phyloP scores from a whole-genome alignment of 2,888 invertebrate species.

The Nemotelus pantherinus region DNA sequence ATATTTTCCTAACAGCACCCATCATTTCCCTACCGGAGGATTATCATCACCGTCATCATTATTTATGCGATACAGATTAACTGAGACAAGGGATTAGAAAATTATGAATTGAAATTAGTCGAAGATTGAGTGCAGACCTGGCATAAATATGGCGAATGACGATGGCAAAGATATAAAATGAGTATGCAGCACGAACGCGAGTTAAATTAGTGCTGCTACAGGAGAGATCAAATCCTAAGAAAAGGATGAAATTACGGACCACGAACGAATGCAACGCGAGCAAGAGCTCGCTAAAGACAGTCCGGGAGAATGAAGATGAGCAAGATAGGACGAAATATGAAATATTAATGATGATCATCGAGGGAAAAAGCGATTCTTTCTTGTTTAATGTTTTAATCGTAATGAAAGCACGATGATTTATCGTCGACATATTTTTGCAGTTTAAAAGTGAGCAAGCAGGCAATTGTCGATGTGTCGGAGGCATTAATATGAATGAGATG shows the following conservation, averaged over 20 bases:
- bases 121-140: constrained; percentile 20
- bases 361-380: constrained; percentile 19
- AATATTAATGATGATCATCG: constrained; percentile 31
- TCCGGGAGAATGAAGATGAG: not conserved
- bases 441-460: no score
- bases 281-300: no score
- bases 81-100: constrained; percentile 35
- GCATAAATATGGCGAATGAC: constrained; percentile 2
- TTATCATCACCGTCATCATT: not conserved
- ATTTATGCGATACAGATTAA: constrained; percentile 38
- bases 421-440: constrained; percentile 17
- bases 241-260: not conserved
- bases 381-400: constrained; percentile 42
- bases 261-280: no score
- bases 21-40: constrained; percentile 22
- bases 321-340: not conserved
- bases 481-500: no score
- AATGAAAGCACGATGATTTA: constrained; percentile 41
- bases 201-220: not conserved
- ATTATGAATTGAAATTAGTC: constrained; percentile 36
- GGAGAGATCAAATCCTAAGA: not conserved
- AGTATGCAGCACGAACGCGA: not conserved
- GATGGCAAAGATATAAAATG: constrained; percentile 2
- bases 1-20: not conserved
- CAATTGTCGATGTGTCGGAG: no score